Conservation (phyloP, 2,113 vertebrate species). For the Clarias gariepinus region DNA sequence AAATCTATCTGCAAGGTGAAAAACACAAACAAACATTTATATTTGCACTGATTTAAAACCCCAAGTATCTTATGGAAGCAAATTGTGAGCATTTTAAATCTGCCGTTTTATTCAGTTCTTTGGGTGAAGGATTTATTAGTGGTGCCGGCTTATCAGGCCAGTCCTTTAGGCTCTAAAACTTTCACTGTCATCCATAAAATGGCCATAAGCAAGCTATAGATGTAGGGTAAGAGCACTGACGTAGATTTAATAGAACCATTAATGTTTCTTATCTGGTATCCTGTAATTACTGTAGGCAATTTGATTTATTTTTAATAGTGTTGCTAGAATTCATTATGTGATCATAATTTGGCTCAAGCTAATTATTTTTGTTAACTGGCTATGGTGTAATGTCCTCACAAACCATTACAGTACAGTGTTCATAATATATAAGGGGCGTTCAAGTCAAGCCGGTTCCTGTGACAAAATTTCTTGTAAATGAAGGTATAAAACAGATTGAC, state of each 20-base stretch:
- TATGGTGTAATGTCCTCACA: background rate
- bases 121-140: conserved; percentile 12
- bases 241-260: conserved; percentile 7
- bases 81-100: background rate
- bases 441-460: too few species aligned
- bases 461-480: too few species aligned
- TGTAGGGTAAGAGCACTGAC: conserved; percentile 14
- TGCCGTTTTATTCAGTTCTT: background rate
- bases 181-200: conserved; percentile 6
- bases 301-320: background rate
- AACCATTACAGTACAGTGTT: background rate
- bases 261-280: conserved; percentile 3
- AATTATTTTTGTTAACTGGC: background rate
- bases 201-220: conserved; percentile 9
- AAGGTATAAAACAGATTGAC: too few species aligned
- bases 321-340: background rate
- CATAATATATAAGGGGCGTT: background rate
- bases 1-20: background rate
- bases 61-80: background rate
- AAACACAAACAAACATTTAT: conserved; percentile 1
- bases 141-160: background rate
- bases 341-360: background rate
- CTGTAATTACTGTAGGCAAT: background rate
- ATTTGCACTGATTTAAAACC: conserved; percentile 10
- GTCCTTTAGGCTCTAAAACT: conserved; percentile 16